Conservation (phyloP, 2,797 vertebrate genomes). For the Microctenopoma lineatum region DNA sequence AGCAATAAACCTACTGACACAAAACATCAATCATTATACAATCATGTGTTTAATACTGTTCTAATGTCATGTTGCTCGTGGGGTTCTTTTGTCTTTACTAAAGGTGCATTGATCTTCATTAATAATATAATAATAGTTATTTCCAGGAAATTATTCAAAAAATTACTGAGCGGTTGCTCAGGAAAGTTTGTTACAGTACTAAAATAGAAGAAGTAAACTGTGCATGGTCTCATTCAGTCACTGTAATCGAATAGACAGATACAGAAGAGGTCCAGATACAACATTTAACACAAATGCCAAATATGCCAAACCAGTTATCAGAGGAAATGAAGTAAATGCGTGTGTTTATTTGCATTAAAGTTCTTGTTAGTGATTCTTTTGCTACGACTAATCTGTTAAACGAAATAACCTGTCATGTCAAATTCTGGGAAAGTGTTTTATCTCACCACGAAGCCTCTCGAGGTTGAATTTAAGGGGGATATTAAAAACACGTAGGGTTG, state of each 20-base stretch:
- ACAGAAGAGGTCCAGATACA: not conserved
- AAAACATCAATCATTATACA: not conserved
- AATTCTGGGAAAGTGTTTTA: not conserved
- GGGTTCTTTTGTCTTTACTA: not conserved
- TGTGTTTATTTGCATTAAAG: not conserved
- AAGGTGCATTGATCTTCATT: not conserved
- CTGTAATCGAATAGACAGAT: not conserved
- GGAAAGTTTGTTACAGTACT: not conserved
- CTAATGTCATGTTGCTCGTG: too few species aligned
- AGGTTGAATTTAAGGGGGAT: not conserved
- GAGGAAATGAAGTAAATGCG: not conserved
- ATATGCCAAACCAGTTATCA: not conserved
- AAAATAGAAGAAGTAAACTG: not conserved
- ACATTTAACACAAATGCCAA: not conserved
- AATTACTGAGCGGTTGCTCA: not conserved
- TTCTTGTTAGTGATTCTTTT: not conserved
- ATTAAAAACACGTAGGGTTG: not conserved
- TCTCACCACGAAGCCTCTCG: not conserved
- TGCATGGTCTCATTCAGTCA: not conserved
- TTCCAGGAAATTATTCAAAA: not conserved
- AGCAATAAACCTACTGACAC: not conserved
- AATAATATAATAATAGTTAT: too few species aligned
- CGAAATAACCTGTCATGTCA: slow-evolving; percentile 1
- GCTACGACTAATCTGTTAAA: slow-evolving; percentile 2
- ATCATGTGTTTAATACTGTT: not conserved